Base-by-base conservation (phyloP, 2,888 invertebrate species). In the Eudemis profundana region DNA sequence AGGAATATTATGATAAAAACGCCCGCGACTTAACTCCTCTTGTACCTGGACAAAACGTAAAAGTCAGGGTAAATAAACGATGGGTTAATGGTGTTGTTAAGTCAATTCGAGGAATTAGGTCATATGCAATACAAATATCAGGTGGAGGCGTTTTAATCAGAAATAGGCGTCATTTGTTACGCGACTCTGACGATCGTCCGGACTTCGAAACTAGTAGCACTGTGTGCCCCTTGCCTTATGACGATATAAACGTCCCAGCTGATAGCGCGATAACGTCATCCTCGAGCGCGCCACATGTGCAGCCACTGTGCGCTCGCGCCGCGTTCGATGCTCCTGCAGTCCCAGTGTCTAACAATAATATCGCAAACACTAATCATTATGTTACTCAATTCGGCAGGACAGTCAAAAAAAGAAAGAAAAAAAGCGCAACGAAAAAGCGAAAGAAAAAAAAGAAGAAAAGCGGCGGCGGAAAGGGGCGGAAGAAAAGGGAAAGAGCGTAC, bases 21-120 rank as follows among this genome's bases (percentile, higher is more conserved):
- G 40, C 40, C 14, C 40, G 40, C 3, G 40, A 40, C n/a, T 40
- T 40, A n/a, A 40, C 40, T 10, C 12, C 40, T n/a, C n/a, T 40
- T n/a, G 40, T 40, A 4, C 40, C 40, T 4, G 40, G 40, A n/a
- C 40, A 40, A 40, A 40, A n/a, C n/a, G n/a, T n/a, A n/a, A n/a
- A n/a, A n/a, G n/a, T n/a, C n/a, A n/a, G n/a, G n/a, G n/a, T n/a
- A 40, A 0, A n/a, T 40, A n/a, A 40, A n/a, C 12, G n/a, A n/a
- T 40, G 40, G 40, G 14, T n/a, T 4, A 40, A n/a, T n/a, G 40
- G 40, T 1, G 14, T 14, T 1, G 40, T 40, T 4, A 10, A 4
- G 4, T 40, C 40, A 40, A 4, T n/a, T 4, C 40, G 40, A 2
- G 40, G 40, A 40, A 40, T 40, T n/a, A 12, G 40, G 4, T 40